A percentile compares a stretch with the other conserved stretches of the same genome.
Evolutionary conservation across 2,888 invertebrate species (phyloP).

Genomic region (Drosophila birchii): DNA sequence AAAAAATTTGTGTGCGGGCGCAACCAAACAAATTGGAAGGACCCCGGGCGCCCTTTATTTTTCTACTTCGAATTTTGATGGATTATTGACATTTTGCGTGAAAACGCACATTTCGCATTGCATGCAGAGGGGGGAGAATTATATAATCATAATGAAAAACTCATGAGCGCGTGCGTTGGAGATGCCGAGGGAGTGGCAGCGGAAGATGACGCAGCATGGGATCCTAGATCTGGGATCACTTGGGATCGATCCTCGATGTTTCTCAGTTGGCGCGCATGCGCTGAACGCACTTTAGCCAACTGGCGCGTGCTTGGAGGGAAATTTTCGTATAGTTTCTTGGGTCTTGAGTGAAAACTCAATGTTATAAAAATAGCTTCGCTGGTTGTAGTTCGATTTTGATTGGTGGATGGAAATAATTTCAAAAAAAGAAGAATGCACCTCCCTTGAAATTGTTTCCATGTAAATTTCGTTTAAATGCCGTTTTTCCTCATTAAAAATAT

Average conservation of each 20-base stretch:
- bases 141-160: conserved; percentile 79
- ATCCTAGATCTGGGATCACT: conserved; percentile 46
- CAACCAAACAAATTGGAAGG: conserved; percentile 69
- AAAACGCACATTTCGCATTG: conserved; percentile 71
- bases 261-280: conserved; percentile 56
- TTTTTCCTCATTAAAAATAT: conserved; percentile 74
- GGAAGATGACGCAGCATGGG: conserved; percentile 58
- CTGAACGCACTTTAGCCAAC: conserved; percentile 54
- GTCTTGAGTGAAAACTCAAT: conserved; percentile 38
- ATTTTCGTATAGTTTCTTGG: conserved; percentile 37
- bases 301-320: conserved; percentile 70
- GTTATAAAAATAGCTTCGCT: conserved; percentile 57
- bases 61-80: conserved; percentile 53
- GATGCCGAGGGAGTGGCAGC: conserved; percentile 18
- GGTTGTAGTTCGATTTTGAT: conserved; percentile 45
- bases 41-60: conserved; percentile 6
- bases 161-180: conserved; percentile 61
- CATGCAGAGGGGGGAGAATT: conserved; percentile 57
- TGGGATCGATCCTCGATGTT: conserved; percentile 22
- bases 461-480: conserved; percentile 49
- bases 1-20: conserved; percentile 67
- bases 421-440: conserved; percentile 17
- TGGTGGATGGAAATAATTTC: conserved; percentile 42
- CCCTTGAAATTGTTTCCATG: conserved; percentile 52
- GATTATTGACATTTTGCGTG: conserved; percentile 63